These are phyloP conservation scores for Hyles euphorbiae DNA, from an alignment of 1,140 invertebrate species.

Conservation along the genomic window DNA sequence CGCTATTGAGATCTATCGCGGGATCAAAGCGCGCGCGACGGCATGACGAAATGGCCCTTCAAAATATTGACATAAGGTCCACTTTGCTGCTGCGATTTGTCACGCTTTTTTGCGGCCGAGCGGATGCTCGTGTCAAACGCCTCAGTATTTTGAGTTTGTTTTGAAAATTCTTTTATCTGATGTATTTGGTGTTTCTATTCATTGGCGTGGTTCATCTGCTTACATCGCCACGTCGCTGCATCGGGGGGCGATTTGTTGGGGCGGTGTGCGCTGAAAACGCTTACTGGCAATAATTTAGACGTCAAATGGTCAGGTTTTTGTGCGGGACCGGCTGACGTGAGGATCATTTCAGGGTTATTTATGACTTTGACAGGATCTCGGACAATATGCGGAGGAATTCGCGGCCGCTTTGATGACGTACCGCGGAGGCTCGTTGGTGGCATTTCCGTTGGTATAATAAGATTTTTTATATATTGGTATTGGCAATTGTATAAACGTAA, in stretches of 20 bases:
- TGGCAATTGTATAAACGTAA: too few species aligned
- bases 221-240: conserved; percentile 4
- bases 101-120: conserved; percentile 64
- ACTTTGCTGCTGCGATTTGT: conserved; percentile 51
- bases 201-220: conserved; percentile 56
- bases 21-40: conserved; percentile 61
- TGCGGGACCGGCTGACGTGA: conserved; percentile 37
- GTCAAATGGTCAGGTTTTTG: conserved; percentile 64
- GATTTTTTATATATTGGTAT: too few species aligned
- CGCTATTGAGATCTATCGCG: conserved; percentile 73
- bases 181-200: conserved; percentile 69
- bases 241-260: conserved; percentile 57
- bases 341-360: conserved; percentile 67
- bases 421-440: conserved; percentile 52
- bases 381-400: conserved; percentile 54
- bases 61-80: conserved; percentile 61
- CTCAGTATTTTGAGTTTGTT: conserved; percentile 75
- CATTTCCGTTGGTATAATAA: conserved; percentile 47
- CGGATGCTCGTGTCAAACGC: conserved; percentile 75
- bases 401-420: conserved; percentile 56
- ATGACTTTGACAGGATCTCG: conserved; percentile 57
- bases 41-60: conserved; percentile 54
- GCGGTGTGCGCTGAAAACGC: conserved; percentile 47
- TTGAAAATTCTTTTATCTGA: conserved; percentile 75
- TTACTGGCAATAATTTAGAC: conserved; percentile 72